Base-by-base conservation (phyloP, 2,113 vertebrate species). In the Atlantisia rogersi region DNA sequence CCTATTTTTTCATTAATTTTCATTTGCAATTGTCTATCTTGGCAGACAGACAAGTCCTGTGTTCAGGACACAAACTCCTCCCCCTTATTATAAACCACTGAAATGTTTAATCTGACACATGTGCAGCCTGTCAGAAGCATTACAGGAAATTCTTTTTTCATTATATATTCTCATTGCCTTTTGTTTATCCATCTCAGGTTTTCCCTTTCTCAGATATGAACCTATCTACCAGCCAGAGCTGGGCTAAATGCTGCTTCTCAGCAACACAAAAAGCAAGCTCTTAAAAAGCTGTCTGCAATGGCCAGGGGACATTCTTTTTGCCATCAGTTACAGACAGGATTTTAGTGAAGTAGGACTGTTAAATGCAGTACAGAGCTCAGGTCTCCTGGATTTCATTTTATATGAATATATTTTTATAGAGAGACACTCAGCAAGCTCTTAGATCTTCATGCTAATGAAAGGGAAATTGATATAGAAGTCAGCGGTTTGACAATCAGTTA, bases 21-120 rank as follows among this genome's bases (percentile, higher is more conserved):
- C 39, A 31, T 52, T 84, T 94, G 52, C 25, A 88, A 52, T 88
- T 86, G 40, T 81, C 86, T 92, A 15, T 81, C 48, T 92, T 94
- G 76, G 68, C 91, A 94, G 37, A 55, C 4, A 92, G 76, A 70
- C 40, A 90, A 85, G 62, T 78, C 75, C 82, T 82, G 28, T 82
- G 55, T 62, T 96, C 55, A 50, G 88, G 68, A 77, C 68, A 88
- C 40, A 88, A 73, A 86, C 68, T 91, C 64, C 68, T 86, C 74
- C 60, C 81, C 65, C 16, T 87, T 89, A 82, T 82, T 82, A 76
- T 11, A 87, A 56, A 74, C 39, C 32, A 70, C 79, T 53, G 50
- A 83, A 84, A 84, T 55, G 32, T 90, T 94, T 93, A 85, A 60
- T 90, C 39, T 96, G 63, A 82, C 77, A 84, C 18, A 78, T 86